These are phyloP conservation scores for Babylonia areolata DNA, from an alignment of 1,140 invertebrate genomes.

Conservation along the genomic window DNA sequence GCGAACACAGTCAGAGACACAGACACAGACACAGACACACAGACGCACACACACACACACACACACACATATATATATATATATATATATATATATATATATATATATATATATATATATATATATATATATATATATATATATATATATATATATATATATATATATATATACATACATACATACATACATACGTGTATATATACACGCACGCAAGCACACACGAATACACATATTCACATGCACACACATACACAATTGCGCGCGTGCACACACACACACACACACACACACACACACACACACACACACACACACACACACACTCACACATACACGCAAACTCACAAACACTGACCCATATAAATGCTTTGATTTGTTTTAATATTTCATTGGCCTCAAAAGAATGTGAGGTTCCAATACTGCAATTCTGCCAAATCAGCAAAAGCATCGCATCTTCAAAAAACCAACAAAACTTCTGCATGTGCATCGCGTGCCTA, in stretches of 20 bases:
- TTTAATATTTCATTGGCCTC: too few species aligned
- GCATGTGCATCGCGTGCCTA: too few species aligned
- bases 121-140: background rate
- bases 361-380: too few species aligned
- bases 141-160: background rate
- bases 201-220: background rate
- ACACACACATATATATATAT: background rate
- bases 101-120: background rate
- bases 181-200: background rate
- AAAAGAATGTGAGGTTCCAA: too few species aligned
- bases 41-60: background rate
- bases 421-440: too few species aligned
- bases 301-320: background rate
- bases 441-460: too few species aligned
- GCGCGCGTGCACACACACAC: background rate
- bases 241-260: background rate
- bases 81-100: too few species aligned
- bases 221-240: background rate
- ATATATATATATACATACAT: background rate
- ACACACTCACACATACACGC: background rate
- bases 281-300: conserved; percentile 2
- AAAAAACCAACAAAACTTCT: too few species aligned
- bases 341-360: background rate
- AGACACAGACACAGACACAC: background rate
- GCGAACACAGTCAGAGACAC: background rate